These are phyloP conservation scores for Macrobrachium nipponense DNA, from an alignment of 1,140 invertebrate species.

Conservation along the genomic window DNA sequence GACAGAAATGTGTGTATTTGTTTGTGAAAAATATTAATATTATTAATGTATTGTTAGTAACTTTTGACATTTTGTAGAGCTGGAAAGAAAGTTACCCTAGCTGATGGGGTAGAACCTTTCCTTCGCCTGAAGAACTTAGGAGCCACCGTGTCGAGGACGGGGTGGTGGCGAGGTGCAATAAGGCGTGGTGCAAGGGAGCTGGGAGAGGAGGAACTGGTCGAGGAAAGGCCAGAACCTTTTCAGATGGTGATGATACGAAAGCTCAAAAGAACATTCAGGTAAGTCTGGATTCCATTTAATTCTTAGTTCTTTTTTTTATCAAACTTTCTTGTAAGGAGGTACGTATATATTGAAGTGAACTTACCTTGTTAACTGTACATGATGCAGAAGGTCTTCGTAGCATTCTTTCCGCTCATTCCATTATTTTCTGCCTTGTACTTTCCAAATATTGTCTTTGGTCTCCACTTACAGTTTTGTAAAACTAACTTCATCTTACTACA, in stretches of 20 bases:
- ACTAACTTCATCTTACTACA: too few species aligned
- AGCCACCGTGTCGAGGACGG: conserved; percentile 29
- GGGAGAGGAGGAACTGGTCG: conserved; percentile 40
- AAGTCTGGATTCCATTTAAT: neutral
- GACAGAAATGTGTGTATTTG: neutral
- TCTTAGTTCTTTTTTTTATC: too few species aligned
- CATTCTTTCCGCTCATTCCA: too few species aligned
- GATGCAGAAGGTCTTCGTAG: too few species aligned
- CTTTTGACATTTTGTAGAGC: neutral
- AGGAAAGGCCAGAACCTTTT: conserved; percentile 15
- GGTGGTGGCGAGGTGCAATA: conserved; percentile 25
- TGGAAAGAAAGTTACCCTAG: conserved; percentile 33
- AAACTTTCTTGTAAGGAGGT: neutral
- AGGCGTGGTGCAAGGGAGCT: conserved; percentile 41
- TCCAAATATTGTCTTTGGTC: too few species aligned
- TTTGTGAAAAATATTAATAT: neutral
- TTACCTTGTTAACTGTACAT: too few species aligned
- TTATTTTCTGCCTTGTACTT: too few species aligned
- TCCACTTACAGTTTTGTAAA: too few species aligned
- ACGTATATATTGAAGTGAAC: neutral
- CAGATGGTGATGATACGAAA: conserved; percentile 8
- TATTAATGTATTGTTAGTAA: neutral
- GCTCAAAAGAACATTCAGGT: conserved; percentile 29
- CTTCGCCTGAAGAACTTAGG: conserved; percentile 19
- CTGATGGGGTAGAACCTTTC: conserved; percentile 33